Evolutionary conservation across 2,797 vertebrate genomes (phyloP).

Genomic region (Neosilurus hyrtlii): DNA sequence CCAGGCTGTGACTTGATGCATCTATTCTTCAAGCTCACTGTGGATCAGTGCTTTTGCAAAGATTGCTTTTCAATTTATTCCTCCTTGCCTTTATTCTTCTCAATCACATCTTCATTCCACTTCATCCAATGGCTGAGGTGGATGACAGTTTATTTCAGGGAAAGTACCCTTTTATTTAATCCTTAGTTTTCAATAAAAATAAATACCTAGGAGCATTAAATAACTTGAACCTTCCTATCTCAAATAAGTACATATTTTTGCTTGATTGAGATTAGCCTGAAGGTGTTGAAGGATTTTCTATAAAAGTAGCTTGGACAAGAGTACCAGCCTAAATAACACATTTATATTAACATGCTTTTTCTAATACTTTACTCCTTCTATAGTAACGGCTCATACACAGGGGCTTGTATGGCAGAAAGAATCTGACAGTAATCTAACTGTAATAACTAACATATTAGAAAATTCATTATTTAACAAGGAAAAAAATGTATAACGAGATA

Average conservation of each 20-base stretch:
- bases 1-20: slow-evolving; percentile 56
- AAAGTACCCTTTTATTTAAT: slow-evolving; percentile 13
- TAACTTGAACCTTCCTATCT: not conserved
- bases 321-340: not conserved
- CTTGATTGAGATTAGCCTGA: not conserved
- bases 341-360: not conserved
- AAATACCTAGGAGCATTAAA: not conserved
- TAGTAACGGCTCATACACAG: not conserved
- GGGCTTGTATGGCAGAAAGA: not conserved
- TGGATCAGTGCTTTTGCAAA: slow-evolving; percentile 59
- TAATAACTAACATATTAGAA: too few species aligned
- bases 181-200: slow-evolving; percentile 14
- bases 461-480: not conserved
- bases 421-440: not conserved
- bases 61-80: slow-evolving; percentile 47
- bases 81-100: slow-evolving; percentile 25
- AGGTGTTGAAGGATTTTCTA: not conserved
- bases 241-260: not conserved
- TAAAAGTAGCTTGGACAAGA: too few species aligned
- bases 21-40: slow-evolving; percentile 64
- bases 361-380: not conserved
- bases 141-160: slow-evolving; percentile 22
- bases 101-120: slow-evolving; percentile 25
- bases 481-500: not conserved
- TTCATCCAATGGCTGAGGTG: slow-evolving; percentile 1